Conservation (phyloP, 2,797 vertebrate genomes). For the Rhynchonycteris naso region DNA sequence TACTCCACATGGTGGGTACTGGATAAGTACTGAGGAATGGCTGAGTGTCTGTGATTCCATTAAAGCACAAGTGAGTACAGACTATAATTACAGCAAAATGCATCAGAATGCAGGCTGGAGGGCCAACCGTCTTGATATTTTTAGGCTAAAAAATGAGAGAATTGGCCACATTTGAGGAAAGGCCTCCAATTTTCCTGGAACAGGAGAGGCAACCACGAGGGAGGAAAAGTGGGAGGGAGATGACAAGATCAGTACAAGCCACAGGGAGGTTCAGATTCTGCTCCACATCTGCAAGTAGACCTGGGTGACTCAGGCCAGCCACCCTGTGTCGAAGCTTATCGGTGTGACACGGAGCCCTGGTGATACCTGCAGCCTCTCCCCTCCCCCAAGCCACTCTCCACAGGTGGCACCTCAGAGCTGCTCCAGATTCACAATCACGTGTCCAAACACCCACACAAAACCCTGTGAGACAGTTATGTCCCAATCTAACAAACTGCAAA, state of each 20-base stretch:
- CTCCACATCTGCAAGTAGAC: neutral
- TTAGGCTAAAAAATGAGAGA: neutral
- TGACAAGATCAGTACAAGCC: neutral
- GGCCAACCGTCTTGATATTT: neutral
- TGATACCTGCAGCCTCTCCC: fast-evolving
- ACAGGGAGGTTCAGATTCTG: neutral
- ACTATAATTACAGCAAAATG: neutral
- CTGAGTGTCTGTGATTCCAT: neutral
- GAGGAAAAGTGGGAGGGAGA: neutral
- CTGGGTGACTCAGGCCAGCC: fast-evolving
- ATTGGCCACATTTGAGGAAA: neutral
- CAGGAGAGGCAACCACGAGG: neutral
- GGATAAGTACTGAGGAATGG: neutral
- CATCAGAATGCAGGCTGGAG: neutral
- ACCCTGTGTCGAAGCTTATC: fast-evolving
- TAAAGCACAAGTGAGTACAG: neutral
- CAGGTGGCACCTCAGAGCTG: neutral
- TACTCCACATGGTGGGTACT: too few species aligned
- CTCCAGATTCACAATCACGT: neutral
- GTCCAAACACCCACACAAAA: neutral
- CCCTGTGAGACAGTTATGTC: too few species aligned
- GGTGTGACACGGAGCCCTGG: neutral
- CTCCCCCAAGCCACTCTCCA: neutral
- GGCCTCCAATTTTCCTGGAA: neutral
- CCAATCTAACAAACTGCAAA: neutral